Percentiles rank a stretch among this genome's conserved stretches.
phyloP scores from a whole-genome alignment of 1,140 invertebrate genomes.

The Daktulosphaira vitifoliae region DNA sequence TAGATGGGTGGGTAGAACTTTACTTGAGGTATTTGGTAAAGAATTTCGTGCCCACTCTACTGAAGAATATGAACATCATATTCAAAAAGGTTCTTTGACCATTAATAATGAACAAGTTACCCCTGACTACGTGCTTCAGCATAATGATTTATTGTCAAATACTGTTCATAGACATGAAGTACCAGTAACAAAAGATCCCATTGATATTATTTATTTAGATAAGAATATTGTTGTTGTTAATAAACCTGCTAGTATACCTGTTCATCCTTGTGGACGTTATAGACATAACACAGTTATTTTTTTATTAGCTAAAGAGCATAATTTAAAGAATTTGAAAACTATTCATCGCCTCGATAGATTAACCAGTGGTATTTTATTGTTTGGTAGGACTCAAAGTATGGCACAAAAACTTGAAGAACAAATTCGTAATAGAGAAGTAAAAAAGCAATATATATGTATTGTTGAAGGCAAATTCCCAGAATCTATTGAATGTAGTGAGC shows the following conservation, averaged over 20 bases:
- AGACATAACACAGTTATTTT: conserved; percentile 92
- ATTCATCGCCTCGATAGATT: conserved; percentile 84
- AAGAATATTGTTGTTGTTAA: conserved; percentile 97
- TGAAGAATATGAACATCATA: conserved; percentile 83
- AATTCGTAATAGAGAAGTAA: conserved; percentile 76
- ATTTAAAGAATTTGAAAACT: conserved; percentile 84
- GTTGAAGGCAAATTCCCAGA: conserved; percentile 92
- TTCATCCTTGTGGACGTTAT: conserved; percentile 94
- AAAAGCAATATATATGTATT: conserved; percentile 93
- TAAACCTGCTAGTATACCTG: conserved; percentile 91
- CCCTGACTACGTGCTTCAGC: conserved; percentile 82
- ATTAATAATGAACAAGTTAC: conserved; percentile 91
- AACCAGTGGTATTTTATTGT: conserved; percentile 87
- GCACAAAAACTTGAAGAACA: conserved; percentile 88
- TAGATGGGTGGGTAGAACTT: conserved; percentile 89
- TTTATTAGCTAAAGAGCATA: conserved; percentile 92
- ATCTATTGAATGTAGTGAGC: conserved; percentile 73
- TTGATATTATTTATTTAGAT: conserved; percentile 93
- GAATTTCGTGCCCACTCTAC: conserved; percentile 90
- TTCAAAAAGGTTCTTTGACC: conserved; percentile 79
- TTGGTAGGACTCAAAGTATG: conserved; percentile 84
- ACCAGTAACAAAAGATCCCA: conserved; percentile 83
- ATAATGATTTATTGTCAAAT: conserved; percentile 90
- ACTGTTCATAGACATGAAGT: conserved; percentile 97
- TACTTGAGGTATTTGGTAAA: conserved; percentile 84